Base-by-base conservation (phyloP, 1,140 invertebrate species). In the Zaprionus davidi region DNA sequence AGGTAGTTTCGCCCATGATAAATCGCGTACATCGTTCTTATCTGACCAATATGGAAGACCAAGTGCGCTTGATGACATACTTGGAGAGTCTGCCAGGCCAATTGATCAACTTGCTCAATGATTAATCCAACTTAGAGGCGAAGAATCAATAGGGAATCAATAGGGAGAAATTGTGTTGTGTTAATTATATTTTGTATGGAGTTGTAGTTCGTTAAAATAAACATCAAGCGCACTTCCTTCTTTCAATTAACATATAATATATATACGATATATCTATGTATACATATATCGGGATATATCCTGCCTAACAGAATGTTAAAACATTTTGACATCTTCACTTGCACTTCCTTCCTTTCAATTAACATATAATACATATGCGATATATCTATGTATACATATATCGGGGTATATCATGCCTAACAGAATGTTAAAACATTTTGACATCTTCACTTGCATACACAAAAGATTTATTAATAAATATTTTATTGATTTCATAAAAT, bases 391-490 rank as follows among this genome's bases (percentile, higher is more conserved):
- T 26, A 26, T 26, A 26, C 24, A 5, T 26, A 26, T 26, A 26
- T 26, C 24, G 24, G 4, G 24, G 7, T 28, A 28, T 31, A 31
- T 31, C 7, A 0, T 31, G 7, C 7, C 7, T 28, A 7, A 2
- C 7, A 31, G 6, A 22, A 24, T 51, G 11, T 24, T 4, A 49
- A 55, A 56, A 6, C 31, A 17, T 31, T 17, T 24, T 2, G 15
- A 46, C n/a, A 13, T 9, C 9, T 64, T 63, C 22, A 44, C 53
- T 44, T 71, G 51, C 36, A 57, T 34, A 55, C 26, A 71, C 26
- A 26, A 64, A 63, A 71, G 34, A 41, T 71, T 65, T 71, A 66
- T 71, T 66, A 38, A 66, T 71, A 71, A 71, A 71, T 66, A 71
- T 71, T 66, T 66, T 51, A 63, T 57, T 28, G 36, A 66, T 71